Evolutionary conservation across 1,140 invertebrate genomes (phyloP), one percentile per base, ranked within the genome.

Genomic region (Calliphora vicina): DNA sequence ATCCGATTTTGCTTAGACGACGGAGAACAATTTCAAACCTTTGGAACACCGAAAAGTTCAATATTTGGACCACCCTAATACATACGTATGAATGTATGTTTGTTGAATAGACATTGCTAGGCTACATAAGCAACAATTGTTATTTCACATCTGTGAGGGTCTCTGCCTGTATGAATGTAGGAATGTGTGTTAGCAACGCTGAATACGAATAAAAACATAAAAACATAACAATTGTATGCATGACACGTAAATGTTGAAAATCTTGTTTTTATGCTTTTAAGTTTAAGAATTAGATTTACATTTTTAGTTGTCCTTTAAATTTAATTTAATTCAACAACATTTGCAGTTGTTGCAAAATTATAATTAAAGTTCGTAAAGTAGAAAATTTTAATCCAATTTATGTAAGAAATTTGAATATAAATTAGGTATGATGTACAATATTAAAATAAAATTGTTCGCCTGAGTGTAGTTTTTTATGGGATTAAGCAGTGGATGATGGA

Each of bases 171-270:
- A 35, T 35, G 10, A 35, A 35, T 35, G 1, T 35, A 5, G 6
- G 10, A 8, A 35, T 57, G 50, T 57, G n/a, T 57, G 50, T 57
- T 6, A 57, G 15, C n/a, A 15, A 15, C 5, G n/a, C 17, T 57
- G 50, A 35, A 35, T 2, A 35, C 5, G 12, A 50, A 6, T 12
- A 50, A 50, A 13, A 50, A 50, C 3, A 50, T 50, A 50, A 6
- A 13, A 0, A 50, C 12, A 50, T 6, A 50, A 50, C 6, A 57
- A n/a, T 57, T n/a, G 20, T 67, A 67, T 67, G 61, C 61, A 20
- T 67, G 9, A 67, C 61, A 61, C 57, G 73, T 50, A 9, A 83
- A 85, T 82, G 85, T 85, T 20, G 78, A 42, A 80, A 45, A 80
- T 45, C 43, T 80, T 80, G 15, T 73, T 12, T 10, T 73, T 12